Base-by-base conservation (phyloP, 1,140 invertebrate genomes). In the Brachionus rubens region DNA sequence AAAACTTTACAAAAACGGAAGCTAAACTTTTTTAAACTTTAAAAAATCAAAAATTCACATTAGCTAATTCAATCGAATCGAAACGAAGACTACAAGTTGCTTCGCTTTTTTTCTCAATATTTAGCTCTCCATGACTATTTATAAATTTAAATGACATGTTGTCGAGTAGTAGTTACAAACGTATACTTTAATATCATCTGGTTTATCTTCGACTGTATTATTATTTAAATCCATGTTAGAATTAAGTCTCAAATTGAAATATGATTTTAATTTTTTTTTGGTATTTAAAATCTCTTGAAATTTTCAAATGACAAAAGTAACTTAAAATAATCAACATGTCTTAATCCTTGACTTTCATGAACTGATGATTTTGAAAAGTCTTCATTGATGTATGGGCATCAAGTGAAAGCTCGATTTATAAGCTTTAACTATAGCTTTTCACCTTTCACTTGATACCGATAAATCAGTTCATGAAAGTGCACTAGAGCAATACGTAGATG, bases 51-150 rank as follows among this genome's bases (percentile, higher is more conserved):
- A n/a, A n/a, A n/a, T n/a, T n/a, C n/a, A n/a, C n/a, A n/a, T n/a
- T n/a, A n/a, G n/a, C n/a, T n/a, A n/a, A n/a, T 91, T 93, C 78
- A 99, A 95, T 59, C 90, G 92, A 87, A 97, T 99, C 14, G 96
- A n/a, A n/a, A n/a, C n/a, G 96, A 90, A 99, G 91, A 78, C 90
- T 90, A 86, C 94, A 98, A 36, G 94, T 97, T 47, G 96, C 95
- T 89, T 91, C 93, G 81, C 92, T 89, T 77, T 91, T 90, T 83
- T 93, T 98, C 82, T 96, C 94, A 33, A 99, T 96, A 87, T 99
- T 97, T 54, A 89, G 79, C 93, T 94, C 80, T 90, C 90, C 78
- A 93, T 87, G 52, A 96, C 96, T 79, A 99, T 95, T 82, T 92
- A 89, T 79, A 99, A 87, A 88, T 99, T 96, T 78, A 99, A 87